Conservation (phyloP, 2,797 vertebrate genomes). For the Eremophila alpestris region DNA sequence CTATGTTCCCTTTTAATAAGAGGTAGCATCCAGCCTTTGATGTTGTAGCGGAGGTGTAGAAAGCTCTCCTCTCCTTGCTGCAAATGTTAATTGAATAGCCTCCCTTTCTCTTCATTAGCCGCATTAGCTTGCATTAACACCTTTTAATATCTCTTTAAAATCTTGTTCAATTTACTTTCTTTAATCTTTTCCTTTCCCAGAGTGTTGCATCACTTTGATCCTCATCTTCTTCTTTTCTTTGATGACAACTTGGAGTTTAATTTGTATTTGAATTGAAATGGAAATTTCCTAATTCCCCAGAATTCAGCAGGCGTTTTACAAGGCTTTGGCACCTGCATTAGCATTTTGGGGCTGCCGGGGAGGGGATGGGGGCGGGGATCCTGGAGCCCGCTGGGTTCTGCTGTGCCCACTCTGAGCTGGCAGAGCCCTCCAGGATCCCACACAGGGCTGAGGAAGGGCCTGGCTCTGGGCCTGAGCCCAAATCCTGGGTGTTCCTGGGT, state of each 20-base stretch:
- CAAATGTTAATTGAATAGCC: conserved; percentile 83
- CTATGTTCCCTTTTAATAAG: conserved; percentile 75
- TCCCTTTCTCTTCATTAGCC: conserved; percentile 78
- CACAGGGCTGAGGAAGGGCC: background rate
- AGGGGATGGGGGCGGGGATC: too few species aligned
- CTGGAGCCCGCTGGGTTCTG: rapidly evolving
- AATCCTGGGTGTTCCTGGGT: rapidly evolving
- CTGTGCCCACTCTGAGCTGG: background rate
- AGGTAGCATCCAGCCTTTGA: conserved; percentile 79
- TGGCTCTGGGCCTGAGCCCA: background rate
- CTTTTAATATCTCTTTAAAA: conserved; percentile 87
- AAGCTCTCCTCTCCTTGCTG: conserved; percentile 74
- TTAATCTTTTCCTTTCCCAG: conserved; percentile 83
- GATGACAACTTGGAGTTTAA: conserved; percentile 79
- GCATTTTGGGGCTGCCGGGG: background rate
- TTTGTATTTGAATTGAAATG: conserved; percentile 83
- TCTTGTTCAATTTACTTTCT: conserved; percentile 82
- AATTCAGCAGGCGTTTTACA: background rate
- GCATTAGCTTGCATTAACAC: conserved; percentile 80
- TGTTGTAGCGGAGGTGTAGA: conserved; percentile 76
- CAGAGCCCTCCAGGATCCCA: background rate
- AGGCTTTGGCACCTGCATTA: background rate
- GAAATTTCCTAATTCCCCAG: conserved; percentile 77
- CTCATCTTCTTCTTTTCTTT: conserved; percentile 73
- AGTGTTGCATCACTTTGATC: conserved; percentile 82